Evolutionary conservation across 2,113 vertebrate species (phyloP).

Genomic region (Hemiscyllium ocellatum): DNA sequence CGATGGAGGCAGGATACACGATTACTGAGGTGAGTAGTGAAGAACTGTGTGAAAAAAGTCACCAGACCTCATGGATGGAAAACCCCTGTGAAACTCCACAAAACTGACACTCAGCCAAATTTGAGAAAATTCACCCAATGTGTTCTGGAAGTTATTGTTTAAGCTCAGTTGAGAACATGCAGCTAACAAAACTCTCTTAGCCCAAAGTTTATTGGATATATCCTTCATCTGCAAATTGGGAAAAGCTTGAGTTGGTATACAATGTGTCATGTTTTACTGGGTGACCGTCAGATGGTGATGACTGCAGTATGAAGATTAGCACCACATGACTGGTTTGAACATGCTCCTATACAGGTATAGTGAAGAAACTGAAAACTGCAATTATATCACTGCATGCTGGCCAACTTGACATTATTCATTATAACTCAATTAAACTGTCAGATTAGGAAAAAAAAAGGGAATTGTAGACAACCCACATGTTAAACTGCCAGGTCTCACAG

Average conservation of each 20-base stretch:
- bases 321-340: background rate
- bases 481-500: constrained; percentile 9
- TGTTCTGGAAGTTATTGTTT: background rate
- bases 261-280: constrained; percentile 7
- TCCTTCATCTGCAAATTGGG: background rate
- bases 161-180: background rate
- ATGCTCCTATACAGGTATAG: background rate
- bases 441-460: background rate
- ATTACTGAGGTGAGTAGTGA: too few relatives aligned
- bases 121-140: too few relatives aligned
- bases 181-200: background rate
- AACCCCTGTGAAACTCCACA: too few relatives aligned
- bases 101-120: too few relatives aligned
- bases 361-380: too few relatives aligned
- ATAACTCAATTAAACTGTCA: constrained; percentile 1
- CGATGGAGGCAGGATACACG: too few relatives aligned
- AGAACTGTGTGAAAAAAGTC: too few relatives aligned
- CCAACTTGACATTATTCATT: constrained; percentile 11
- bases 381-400: background rate
- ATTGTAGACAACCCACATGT: background rate
- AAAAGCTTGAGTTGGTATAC: background rate
- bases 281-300: background rate
- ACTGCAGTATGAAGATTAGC: background rate
- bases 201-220: background rate
- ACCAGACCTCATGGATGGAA: too few relatives aligned